Evolutionary conservation across 2,888 invertebrate genomes (phyloP).

Genomic region (Tetragnatha montana): DNA sequence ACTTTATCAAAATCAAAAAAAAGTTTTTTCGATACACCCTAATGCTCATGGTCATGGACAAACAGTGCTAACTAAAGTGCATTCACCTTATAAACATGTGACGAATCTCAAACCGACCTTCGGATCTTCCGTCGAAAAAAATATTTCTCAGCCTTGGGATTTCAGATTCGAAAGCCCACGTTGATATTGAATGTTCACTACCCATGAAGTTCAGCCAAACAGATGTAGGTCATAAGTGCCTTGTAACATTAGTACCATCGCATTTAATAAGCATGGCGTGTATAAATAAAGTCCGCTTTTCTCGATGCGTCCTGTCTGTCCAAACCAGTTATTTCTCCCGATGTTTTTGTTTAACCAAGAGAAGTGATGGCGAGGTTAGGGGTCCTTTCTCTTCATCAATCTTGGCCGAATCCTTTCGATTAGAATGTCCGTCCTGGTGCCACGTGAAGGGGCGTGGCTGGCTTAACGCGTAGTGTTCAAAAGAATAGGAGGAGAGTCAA

Average conservation of each 20-base stretch:
- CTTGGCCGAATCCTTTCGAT: constrained; percentile 46
- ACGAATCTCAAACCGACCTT: too few species aligned
- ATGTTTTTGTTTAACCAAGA: constrained; percentile 10
- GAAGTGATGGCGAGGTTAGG: constrained; percentile 7
- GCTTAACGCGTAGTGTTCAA: too few species aligned
- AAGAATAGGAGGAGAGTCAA: too few species aligned
- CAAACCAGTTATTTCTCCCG: constrained; percentile 51
- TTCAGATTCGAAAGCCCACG: too few species aligned
- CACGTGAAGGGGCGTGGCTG: constrained; percentile 55
- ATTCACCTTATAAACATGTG: too few species aligned
- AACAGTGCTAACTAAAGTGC: too few species aligned
- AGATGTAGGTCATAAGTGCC: constrained; percentile 28
- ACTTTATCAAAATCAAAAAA: too few species aligned
- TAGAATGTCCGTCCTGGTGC: constrained; percentile 44
- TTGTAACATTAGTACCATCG: constrained; percentile 18
- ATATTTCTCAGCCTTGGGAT: too few species aligned
- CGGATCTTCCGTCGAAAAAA: too few species aligned
- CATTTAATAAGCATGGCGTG: constrained; percentile 14
- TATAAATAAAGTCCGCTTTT: constrained; percentile 35
- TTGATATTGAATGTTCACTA: background rate
- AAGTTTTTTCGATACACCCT: too few species aligned
- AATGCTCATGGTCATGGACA: too few species aligned
- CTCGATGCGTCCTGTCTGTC: constrained; percentile 36
- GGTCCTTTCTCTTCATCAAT: constrained; percentile 30
- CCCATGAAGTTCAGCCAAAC: background rate